Percentiles rank a stretch among this genome's conserved stretches.
Conservation (phyloP, 2,888 invertebrate species). For the Drosophila buzzatii region DNA sequence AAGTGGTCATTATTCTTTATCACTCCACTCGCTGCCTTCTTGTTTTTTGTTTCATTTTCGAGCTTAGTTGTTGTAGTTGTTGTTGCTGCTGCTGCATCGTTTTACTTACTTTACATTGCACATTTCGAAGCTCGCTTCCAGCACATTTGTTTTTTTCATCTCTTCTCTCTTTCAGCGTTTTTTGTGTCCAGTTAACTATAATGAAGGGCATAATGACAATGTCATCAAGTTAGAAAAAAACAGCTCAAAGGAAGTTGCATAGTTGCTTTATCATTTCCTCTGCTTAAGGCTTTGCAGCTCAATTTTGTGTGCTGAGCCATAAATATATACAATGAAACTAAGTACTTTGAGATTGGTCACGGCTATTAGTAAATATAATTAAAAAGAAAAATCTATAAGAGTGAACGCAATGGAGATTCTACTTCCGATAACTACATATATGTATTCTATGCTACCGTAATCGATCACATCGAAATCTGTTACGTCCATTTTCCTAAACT, state of each 20-base stretch:
- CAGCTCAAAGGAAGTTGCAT: conserved; percentile 9
- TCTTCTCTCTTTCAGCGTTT: conserved; percentile 6
- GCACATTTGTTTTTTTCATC: conserved; percentile 19
- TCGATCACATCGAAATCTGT: too few species aligned
- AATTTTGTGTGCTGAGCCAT: background rate
- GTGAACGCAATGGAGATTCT: background rate
- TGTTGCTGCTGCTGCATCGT: conserved; percentile 57
- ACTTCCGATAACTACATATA: background rate
- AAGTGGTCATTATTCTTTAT: conserved; percentile 85
- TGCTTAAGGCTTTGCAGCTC: conserved; percentile 1
- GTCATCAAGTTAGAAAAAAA: conserved; percentile 33
- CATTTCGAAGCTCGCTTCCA: conserved; percentile 46
- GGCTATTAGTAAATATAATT: background rate
- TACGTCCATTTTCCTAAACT: too few species aligned
- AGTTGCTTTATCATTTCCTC: conserved; percentile 44
- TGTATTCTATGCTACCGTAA: too few species aligned
- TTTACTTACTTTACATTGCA: conserved; percentile 68
- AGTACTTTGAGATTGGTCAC: background rate
- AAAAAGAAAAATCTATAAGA: background rate
- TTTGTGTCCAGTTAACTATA: conserved; percentile 22
- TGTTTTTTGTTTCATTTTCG: conserved; percentile 37
- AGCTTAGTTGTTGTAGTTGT: conserved; percentile 40
- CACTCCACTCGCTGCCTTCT: conserved; percentile 56
- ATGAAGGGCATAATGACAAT: conserved; percentile 48
- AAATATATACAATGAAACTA: background rate